phyloP scores from a whole-genome alignment of 2,888 invertebrate genomes.

The Odontomyia ornata region DNA sequence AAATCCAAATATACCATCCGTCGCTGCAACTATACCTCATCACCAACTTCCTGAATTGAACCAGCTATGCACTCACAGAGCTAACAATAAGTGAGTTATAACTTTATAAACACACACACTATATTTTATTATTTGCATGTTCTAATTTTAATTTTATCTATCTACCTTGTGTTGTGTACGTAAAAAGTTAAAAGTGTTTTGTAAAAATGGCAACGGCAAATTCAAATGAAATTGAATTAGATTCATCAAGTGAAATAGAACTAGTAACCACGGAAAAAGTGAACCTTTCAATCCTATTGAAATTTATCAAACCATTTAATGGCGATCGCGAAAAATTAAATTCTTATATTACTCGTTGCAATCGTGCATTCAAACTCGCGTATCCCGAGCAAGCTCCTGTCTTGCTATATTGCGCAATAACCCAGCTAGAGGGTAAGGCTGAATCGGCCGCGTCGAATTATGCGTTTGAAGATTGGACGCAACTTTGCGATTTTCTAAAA shows the following conservation, averaged over 20 bases:
- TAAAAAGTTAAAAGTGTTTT: too few relatives aligned
- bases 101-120: too few relatives aligned
- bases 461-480: constrained; percentile 22
- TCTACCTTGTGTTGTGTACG: too few relatives aligned
- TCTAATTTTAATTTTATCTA: too few relatives aligned
- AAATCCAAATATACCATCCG: too few relatives aligned
- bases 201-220: background rate
- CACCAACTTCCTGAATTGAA: too few relatives aligned
- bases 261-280: background rate
- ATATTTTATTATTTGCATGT: too few relatives aligned
- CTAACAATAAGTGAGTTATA: too few relatives aligned
- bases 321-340: constrained; percentile 8
- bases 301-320: constrained; percentile 16
- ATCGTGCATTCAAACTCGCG: constrained; percentile 3
- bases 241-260: too few relatives aligned
- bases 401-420: constrained; percentile 11
- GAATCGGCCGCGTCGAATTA: constrained; percentile 38
- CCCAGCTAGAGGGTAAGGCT: constrained; percentile 44
- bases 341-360: constrained; percentile 13
- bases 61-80: too few relatives aligned
- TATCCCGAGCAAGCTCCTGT: constrained; percentile 5
- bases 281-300: background rate
- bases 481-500: constrained; percentile 40
- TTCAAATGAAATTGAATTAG: background rate
- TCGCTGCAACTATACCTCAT: too few relatives aligned